Conservation (phyloP, 2,113 vertebrate genomes). For the Corydoras maculifer region DNA sequence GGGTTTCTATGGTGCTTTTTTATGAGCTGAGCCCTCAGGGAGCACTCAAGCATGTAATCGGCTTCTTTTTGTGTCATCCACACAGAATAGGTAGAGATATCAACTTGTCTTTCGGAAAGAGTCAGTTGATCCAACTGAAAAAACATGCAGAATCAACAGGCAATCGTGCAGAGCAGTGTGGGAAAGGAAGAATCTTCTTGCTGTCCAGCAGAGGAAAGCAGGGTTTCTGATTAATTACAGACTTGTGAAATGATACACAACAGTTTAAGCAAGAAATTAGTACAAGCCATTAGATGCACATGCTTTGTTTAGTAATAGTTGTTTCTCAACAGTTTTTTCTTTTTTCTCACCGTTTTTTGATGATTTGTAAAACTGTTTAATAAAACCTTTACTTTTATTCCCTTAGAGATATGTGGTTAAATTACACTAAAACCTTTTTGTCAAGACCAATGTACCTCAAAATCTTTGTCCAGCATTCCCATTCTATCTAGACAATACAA, state of each 20-base stretch:
- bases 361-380: too few relatives aligned
- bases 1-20: constrained; percentile 25
- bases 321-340: too few relatives aligned
- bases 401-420: too few relatives aligned
- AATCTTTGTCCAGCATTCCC: too few relatives aligned
- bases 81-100: constrained; percentile 53
- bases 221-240: constrained; percentile 50
- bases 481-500: too few relatives aligned
- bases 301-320: constrained; percentile 12
- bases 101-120: constrained; percentile 53
- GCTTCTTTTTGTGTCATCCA: constrained; percentile 48
- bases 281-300: constrained; percentile 14
- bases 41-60: constrained; percentile 57
- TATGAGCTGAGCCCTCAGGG: constrained; percentile 28
- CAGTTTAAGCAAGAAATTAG: constrained; percentile 18
- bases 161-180: constrained; percentile 57
- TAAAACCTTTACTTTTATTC: too few relatives aligned
- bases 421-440: too few relatives aligned
- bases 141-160: constrained; percentile 53
- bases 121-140: constrained; percentile 46
- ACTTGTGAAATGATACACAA: constrained; percentile 44
- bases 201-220: constrained; percentile 7
- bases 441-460: too few relatives aligned
- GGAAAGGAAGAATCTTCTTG: constrained; percentile 4
- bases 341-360: too few relatives aligned